Evolutionary conservation across 2,797 vertebrate species (phyloP).

Genomic region (Leucoraja ocellata): DNA sequence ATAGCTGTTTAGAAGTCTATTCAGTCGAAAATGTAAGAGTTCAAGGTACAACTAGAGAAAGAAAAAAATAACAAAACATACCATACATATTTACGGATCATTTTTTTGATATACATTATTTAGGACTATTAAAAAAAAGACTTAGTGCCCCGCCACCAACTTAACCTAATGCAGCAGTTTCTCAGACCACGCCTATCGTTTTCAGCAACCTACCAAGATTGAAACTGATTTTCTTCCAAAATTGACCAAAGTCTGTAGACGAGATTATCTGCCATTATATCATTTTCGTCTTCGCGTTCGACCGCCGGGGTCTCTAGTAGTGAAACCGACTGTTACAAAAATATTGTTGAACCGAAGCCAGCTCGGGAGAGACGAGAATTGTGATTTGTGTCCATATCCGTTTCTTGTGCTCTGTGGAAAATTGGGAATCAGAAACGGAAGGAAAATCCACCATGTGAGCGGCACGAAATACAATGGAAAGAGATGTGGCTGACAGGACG

Average conservation of each 20-base stretch:
- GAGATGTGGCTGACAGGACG: conserved; percentile 64
- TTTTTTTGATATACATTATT: not conserved
- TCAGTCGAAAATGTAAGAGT: not conserved
- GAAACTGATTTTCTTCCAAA: conserved; percentile 52
- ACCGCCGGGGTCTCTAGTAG: conserved; percentile 43
- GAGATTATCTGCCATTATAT: conserved; percentile 59
- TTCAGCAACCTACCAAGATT: conserved; percentile 62
- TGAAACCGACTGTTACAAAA: conserved; percentile 41
- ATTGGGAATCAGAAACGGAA: conserved; percentile 62
- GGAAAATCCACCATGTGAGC: conserved; percentile 73
- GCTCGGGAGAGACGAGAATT: conserved; percentile 41
- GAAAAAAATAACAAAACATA: not conserved
- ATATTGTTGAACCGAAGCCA: not conserved
- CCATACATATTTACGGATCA: not conserved
- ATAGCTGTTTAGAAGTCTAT: not conserved
- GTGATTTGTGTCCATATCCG: conserved; percentile 58
- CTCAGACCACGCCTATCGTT: conserved; percentile 45
- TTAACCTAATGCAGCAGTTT: not conserved
- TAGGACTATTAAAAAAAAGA: not conserved
- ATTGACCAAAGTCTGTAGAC: conserved; percentile 51
- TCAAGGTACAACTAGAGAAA: not conserved
- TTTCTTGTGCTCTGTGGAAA: conserved; percentile 50
- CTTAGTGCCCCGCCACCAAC: not conserved
- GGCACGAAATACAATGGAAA: conserved; percentile 58
- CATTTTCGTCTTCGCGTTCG: conserved; percentile 51